These are phyloP conservation scores for Lampris incognitus DNA, from an alignment of 2,113 vertebrate genomes.

Conservation along the genomic window DNA sequence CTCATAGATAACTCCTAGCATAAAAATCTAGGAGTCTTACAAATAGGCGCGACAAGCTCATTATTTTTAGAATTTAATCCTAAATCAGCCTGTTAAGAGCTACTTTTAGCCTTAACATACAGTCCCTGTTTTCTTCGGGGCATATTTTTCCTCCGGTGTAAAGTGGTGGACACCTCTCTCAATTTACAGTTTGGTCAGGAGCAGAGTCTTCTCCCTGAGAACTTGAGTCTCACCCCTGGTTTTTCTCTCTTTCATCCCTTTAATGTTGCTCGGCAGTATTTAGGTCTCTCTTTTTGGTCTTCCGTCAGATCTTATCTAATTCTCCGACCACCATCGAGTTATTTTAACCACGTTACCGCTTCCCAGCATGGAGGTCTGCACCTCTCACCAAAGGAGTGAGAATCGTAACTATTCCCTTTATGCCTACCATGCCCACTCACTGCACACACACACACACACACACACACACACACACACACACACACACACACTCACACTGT, in stretches of 20 bases:
- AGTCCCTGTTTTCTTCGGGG: no score
- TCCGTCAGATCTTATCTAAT: conserved; percentile 26
- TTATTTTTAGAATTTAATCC: no score
- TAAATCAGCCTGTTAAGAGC: no score
- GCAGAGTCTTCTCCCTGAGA: conserved; percentile 31
- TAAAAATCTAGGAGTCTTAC: no score
- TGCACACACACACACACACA: not conserved
- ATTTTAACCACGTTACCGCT: conserved; percentile 53
- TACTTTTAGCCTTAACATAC: no score
- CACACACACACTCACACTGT: not conserved
- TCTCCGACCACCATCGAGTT: conserved; percentile 41
- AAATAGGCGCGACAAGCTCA: no score
- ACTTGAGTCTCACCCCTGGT: conserved; percentile 41
- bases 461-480: conserved; percentile 2
- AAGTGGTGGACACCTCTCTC: not conserved
- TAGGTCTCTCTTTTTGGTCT: conserved; percentile 45
- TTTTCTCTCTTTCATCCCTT: conserved; percentile 47
- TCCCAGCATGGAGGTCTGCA: conserved; percentile 36
- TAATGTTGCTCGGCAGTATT: conserved; percentile 40
- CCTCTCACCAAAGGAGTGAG: conserved; percentile 56
- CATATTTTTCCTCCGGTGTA: no score
- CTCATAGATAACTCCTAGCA: no score
- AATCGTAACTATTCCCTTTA: conserved; percentile 60
- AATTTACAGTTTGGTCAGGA: conserved; percentile 52
- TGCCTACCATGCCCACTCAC: conserved; percentile 17